Evolutionary conservation across 2,797 vertebrate genomes (phyloP).

Genomic region (Eidolon dupreanum): DNA sequence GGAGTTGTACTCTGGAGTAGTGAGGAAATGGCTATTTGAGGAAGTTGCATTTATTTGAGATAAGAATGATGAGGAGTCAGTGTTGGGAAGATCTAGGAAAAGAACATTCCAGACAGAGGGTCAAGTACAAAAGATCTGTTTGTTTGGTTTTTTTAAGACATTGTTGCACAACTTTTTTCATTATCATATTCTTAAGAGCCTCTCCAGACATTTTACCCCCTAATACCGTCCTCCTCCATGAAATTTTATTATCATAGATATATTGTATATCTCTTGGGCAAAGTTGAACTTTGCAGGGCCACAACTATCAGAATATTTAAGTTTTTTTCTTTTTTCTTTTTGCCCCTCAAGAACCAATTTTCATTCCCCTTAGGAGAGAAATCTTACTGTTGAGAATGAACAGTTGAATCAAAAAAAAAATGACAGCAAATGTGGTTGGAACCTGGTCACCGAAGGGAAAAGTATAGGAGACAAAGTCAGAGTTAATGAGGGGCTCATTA

Average conservation of each 20-base stretch:
- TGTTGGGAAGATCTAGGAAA: neutral
- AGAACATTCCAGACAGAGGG: neutral
- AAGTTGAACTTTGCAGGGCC: neutral
- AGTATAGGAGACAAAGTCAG: neutral
- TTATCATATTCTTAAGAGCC: neutral
- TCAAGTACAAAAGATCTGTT: neutral
- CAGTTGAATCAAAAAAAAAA: neutral
- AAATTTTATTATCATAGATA: neutral
- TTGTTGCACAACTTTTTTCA: neutral
- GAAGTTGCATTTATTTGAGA: neutral
- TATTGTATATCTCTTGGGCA: neutral
- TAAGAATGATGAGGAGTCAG: neutral
- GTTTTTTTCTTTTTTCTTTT: neutral
- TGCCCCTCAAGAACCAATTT: neutral
- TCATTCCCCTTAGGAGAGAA: neutral
- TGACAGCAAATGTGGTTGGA: neutral
- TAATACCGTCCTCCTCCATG: neutral
- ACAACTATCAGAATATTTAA: neutral
- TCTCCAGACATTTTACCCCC: neutral
- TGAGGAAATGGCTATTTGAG: neutral
- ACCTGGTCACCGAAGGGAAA: neutral
- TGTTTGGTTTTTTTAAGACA: neutral
- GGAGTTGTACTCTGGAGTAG: neutral
- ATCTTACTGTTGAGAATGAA: neutral
- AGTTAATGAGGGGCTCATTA: neutral